phyloP scores from a whole-genome alignment of 2,888 invertebrate species.

The Callinectes sapidus region DNA sequence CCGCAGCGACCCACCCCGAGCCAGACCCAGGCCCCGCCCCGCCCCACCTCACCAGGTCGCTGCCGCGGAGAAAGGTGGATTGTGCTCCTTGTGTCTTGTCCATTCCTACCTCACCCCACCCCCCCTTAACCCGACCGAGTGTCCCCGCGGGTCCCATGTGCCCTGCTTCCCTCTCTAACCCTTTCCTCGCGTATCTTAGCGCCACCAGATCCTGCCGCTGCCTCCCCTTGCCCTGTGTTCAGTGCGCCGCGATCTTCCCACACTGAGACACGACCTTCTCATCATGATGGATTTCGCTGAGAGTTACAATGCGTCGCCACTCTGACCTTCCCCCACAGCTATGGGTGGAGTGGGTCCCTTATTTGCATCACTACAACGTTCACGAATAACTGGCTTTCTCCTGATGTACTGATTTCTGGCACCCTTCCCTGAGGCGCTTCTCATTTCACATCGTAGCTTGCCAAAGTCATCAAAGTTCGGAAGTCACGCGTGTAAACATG shows the following conservation, averaged over 20 bases:
- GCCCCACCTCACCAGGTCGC: background rate
- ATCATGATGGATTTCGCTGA: background rate
- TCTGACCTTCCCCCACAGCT: background rate
- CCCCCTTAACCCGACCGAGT: background rate
- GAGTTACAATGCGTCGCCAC: background rate
- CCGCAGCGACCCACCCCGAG: background rate
- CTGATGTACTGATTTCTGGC: background rate
- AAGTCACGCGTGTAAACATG: background rate
- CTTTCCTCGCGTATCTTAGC: background rate
- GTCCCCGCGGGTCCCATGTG: background rate
- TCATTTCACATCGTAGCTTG: background rate
- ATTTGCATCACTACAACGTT: background rate
- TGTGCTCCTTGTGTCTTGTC: background rate
- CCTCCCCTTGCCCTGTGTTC: background rate
- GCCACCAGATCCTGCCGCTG: background rate
- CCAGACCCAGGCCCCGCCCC: background rate
- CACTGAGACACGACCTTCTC: background rate
- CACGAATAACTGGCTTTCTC: background rate
- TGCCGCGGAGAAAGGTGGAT: slow-evolving; percentile 10
- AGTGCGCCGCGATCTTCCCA: background rate
- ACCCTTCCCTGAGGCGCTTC: background rate
- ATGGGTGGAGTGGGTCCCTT: background rate
- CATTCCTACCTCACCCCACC: background rate
- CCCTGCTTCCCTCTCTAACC: background rate
- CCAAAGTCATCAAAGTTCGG: background rate